Conservation (phyloP, 2,113 vertebrate species). For the Mesoclemmys tuberculata region DNA sequence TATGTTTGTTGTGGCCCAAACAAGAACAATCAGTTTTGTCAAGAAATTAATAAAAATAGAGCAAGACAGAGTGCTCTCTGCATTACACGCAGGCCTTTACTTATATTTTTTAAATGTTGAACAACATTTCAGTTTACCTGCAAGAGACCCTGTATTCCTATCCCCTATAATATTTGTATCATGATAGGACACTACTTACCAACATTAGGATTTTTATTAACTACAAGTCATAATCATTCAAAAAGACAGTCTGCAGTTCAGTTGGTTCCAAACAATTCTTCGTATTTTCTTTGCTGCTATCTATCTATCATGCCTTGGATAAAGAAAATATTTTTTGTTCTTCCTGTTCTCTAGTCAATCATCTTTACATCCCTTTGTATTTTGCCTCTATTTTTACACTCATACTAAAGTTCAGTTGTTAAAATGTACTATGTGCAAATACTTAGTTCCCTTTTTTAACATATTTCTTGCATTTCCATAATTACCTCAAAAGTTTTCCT, state of each 20-base stretch:
- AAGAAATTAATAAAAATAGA: too few relatives aligned
- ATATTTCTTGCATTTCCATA: not conserved
- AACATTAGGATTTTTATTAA: not conserved
- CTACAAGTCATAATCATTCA: not conserved
- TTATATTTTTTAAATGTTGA: too few relatives aligned
- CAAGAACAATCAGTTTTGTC: too few relatives aligned
- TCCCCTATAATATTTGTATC: not conserved
- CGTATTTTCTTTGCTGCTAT: not conserved
- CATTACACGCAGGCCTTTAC: too few relatives aligned
- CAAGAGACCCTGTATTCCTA: not conserved
- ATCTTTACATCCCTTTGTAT: not conserved
- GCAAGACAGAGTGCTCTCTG: too few relatives aligned
- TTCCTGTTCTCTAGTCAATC: not conserved
- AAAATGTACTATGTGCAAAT: constrained; percentile 2
- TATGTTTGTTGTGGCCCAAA: not conserved
- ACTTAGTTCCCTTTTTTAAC: not conserved
- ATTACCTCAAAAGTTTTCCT: constrained; percentile 4
- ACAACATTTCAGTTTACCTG: not conserved
- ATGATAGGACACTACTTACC: not conserved
- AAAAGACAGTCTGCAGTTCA: not conserved
- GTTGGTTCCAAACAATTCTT: not conserved
- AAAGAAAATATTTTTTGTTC: not conserved
- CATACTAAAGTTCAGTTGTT: not conserved
- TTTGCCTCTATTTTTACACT: not conserved
- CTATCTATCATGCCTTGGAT: not conserved